A percentile compares a stretch with the other conserved stretches of the same genome.
Evolutionary conservation across 1,140 invertebrate genomes (phyloP).

Genomic region (Drosophila pseudoobscura): DNA sequence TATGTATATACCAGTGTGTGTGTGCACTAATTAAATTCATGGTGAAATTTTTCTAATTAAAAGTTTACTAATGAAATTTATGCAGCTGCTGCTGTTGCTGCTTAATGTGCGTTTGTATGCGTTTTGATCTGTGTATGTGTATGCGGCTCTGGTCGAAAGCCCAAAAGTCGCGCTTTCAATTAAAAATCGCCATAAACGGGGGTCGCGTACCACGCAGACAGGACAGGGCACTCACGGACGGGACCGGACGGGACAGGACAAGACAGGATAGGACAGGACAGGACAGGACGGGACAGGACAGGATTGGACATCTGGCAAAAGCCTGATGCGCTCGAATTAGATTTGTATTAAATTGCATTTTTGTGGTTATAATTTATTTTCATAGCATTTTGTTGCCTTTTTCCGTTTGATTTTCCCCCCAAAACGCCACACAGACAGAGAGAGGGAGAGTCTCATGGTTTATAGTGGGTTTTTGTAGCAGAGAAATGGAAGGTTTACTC

Average conservation of each 20-base stretch:
- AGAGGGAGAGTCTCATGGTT: neutral
- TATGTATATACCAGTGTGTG: conserved; percentile 13
- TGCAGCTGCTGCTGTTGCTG: conserved; percentile 54
- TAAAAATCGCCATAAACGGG: conserved; percentile 59
- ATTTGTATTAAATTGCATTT: conserved; percentile 72
- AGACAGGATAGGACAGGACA: conserved; percentile 2
- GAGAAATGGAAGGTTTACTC: too few relatives aligned
- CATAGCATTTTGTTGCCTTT: conserved; percentile 35
- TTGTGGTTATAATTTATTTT: conserved; percentile 65
- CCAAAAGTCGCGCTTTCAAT: conserved; percentile 72
- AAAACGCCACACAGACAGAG: neutral
- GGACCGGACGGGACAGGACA: too few relatives aligned
- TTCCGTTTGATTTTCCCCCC: conserved; percentile 23
- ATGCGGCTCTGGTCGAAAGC: conserved; percentile 40
- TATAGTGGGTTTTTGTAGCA: too few relatives aligned
- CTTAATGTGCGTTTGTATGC: conserved; percentile 7
- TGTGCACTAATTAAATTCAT: conserved; percentile 70
- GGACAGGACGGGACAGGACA: conserved; percentile 10
- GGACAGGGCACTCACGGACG: too few relatives aligned
- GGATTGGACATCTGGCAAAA: conserved; percentile 27
- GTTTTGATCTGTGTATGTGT: neutral
- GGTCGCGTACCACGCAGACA: too few relatives aligned
- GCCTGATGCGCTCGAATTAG: conserved; percentile 53
- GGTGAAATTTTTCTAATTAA: conserved; percentile 71
- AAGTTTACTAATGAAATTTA: conserved; percentile 75